These are phyloP conservation scores for Agrenia bidenticulata DNA, from an alignment of 2,888 invertebrate genomes.

Conservation along the genomic window DNA sequence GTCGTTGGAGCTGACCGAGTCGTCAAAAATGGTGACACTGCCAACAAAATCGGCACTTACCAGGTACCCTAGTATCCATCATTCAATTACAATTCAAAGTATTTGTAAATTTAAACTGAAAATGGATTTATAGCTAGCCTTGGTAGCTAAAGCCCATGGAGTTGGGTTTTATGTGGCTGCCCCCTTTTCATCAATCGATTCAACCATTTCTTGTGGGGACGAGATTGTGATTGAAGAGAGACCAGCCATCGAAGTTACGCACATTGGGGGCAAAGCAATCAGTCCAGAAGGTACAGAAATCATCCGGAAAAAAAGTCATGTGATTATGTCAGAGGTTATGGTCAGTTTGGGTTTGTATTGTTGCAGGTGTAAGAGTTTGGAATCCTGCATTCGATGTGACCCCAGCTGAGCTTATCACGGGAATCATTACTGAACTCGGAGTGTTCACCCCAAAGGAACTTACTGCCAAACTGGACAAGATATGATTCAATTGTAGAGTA, in stretches of 20 bases:
- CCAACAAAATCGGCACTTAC: conserved; percentile 97
- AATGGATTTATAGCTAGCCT: conserved; percentile 67
- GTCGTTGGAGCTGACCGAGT: conserved; percentile 98
- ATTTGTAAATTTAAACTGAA: neutral
- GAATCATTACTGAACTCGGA: conserved; percentile 91
- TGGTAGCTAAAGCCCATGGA: conserved; percentile 83
- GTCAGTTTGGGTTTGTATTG: too few species aligned
- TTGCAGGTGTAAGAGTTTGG: conserved; percentile 43
- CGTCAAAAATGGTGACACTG: conserved; percentile 95
- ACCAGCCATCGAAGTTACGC: conserved; percentile 86
- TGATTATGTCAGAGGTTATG: neutral
- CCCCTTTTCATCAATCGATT: conserved; percentile 87
- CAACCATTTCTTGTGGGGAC: conserved; percentile 73
- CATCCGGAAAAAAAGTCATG: too few species aligned
- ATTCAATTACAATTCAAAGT: too few species aligned
- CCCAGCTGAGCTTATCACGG: conserved; percentile 86
- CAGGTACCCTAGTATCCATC: too few species aligned
- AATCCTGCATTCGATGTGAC: conserved; percentile 88
- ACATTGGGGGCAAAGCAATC: conserved; percentile 79
- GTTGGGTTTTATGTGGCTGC: conserved; percentile 96
- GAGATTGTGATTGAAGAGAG: conserved; percentile 92
- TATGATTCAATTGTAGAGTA: neutral
- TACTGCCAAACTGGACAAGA: conserved; percentile 24
- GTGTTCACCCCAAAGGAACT: conserved; percentile 69
- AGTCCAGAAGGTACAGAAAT: conserved; percentile 82